Evolutionary conservation across 2,888 invertebrate species (phyloP).

Genomic region (Arrhopalites spinosus): DNA sequence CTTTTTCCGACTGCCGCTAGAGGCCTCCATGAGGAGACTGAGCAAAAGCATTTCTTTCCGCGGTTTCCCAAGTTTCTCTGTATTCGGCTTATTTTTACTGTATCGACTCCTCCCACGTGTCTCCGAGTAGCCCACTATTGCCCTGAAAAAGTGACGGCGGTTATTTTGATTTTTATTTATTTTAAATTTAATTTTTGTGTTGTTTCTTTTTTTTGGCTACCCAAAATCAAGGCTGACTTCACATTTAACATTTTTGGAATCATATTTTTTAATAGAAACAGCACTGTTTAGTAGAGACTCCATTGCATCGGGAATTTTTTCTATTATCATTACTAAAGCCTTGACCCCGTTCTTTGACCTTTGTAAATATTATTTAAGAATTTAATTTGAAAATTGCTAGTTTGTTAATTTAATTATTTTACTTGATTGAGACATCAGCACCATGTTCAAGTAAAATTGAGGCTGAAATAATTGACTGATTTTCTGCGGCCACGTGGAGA

Average conservation of each 20-base stretch:
- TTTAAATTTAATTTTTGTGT: neutral
- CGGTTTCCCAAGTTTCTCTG: constrained; percentile 8
- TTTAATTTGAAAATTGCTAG: neutral
- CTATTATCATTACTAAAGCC: constrained; percentile 52
- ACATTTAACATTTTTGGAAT: constrained; percentile 54
- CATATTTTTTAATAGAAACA: constrained; percentile 53
- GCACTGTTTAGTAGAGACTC: constrained; percentile 52
- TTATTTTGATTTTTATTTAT: neutral
- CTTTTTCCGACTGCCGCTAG: constrained; percentile 52
- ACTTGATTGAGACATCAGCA: constrained; percentile 55
- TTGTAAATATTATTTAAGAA: neutral
- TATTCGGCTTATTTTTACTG: constrained; percentile 19
- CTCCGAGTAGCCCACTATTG: constrained; percentile 54
- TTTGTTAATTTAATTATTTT: constrained; percentile 12
- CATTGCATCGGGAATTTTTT: constrained; percentile 55
- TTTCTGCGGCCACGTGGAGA: constrained; percentile 53
- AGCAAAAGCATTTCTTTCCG: constrained; percentile 53
- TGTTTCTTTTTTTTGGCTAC: too few relatives aligned
- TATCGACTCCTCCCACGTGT: constrained; percentile 45
- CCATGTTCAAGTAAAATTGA: constrained; percentile 50
- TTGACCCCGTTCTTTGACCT: constrained; percentile 54
- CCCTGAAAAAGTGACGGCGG: constrained; percentile 31
- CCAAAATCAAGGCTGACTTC: constrained; percentile 54
- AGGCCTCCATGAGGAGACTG: constrained; percentile 52
- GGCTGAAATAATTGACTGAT: constrained; percentile 52